Percentiles rank a stretch among this genome's conserved stretches.
Conservation (phyloP, 2,113 vertebrate genomes). For the Cyprinus carpio region DNA sequence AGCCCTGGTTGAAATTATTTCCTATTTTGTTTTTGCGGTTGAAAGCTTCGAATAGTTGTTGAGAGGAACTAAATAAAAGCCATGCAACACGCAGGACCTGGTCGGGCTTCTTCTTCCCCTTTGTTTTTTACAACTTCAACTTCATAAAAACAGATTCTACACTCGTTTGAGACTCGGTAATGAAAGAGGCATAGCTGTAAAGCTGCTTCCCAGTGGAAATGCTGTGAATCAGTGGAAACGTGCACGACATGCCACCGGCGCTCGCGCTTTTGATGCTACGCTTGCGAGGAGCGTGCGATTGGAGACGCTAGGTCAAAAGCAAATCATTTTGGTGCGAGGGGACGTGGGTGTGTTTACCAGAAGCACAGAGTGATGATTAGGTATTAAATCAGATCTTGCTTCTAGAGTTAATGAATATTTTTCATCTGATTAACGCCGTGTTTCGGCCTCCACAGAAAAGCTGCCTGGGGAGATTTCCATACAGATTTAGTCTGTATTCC, state of each 20-base stretch:
- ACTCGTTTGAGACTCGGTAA: constrained; percentile 41
- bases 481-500: background rate
- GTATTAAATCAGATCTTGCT: constrained; percentile 27
- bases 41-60: constrained; percentile 39
- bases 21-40: constrained; percentile 48
- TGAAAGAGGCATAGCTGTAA: constrained; percentile 48
- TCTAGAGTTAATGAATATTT: constrained; percentile 14
- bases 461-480: background rate
- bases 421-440: background rate
- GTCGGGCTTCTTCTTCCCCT: constrained; percentile 21
- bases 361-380: background rate
- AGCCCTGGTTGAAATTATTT: constrained; percentile 47
- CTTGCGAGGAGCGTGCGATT: background rate
- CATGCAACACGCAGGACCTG: constrained; percentile 32
- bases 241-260: constrained; percentile 7
- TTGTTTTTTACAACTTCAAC: constrained; percentile 43
- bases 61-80: constrained; percentile 46
- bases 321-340: background rate
- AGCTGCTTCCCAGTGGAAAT: constrained; percentile 34
- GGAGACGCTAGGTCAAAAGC: background rate
- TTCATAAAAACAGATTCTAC: constrained; percentile 54
- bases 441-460: background rate
- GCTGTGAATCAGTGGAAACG: constrained; percentile 5
- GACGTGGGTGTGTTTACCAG: constrained; percentile 4
- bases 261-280: background rate